These are phyloP conservation scores for Dryadula phaetusa DNA, from an alignment of 2,888 invertebrate species.

Conservation along the genomic window DNA sequence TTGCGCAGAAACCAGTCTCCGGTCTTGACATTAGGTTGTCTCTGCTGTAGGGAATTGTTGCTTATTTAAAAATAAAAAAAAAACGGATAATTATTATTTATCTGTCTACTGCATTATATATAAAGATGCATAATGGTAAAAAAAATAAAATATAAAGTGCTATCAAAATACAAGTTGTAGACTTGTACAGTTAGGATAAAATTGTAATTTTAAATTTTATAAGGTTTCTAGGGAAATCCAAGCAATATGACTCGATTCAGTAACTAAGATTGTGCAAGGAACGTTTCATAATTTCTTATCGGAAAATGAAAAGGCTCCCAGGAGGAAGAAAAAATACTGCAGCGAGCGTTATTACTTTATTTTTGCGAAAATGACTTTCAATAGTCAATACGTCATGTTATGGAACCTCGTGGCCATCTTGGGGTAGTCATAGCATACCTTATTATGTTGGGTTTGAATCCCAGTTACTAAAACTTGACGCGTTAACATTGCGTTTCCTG, in stretches of 20 bases:
- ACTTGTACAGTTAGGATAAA: background rate
- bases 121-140: no score
- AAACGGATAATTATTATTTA: no score
- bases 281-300: conserved; percentile 20
- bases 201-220: conserved; percentile 17
- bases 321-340: conserved; percentile 19
- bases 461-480: no score
- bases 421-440: background rate
- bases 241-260: conserved; percentile 5
- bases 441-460: background rate
- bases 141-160: no score
- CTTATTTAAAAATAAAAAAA: no score
- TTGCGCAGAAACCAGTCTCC: no score
- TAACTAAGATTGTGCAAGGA: conserved; percentile 7
- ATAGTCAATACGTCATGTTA: background rate
- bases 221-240: background rate
- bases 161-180: no score
- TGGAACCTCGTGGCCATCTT: background rate
- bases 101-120: no score
- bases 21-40: no score
- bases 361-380: conserved; percentile 17
- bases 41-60: no score
- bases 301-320: conserved; percentile 24
- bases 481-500: no score
- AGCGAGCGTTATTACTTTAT: conserved; percentile 9